A percentile compares a stretch with the other conserved stretches of the same genome.
phyloP scores from a whole-genome alignment of 1,140 invertebrate genomes.

The Caerostris extrusa region DNA sequence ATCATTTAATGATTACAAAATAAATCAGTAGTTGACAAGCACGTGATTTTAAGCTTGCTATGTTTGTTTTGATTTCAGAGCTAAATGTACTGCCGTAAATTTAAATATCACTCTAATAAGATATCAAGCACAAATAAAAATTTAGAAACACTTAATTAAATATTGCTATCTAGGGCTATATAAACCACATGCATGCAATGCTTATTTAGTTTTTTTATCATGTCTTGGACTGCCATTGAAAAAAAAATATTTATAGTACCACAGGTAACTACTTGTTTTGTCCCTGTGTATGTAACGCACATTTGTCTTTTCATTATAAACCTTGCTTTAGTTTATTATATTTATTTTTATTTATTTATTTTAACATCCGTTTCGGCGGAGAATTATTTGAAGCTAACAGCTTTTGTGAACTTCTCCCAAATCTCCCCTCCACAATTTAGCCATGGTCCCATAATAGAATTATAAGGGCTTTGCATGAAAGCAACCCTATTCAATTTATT shows the following conservation, averaged over 20 bases:
- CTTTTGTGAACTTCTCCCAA: conserved; percentile 53
- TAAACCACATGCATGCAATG: conserved; percentile 19
- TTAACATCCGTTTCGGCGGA: conserved; percentile 33
- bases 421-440: not conserved
- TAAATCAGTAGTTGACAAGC: conserved; percentile 31
- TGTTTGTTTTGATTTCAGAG: conserved; percentile 32
- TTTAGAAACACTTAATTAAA: not conserved
- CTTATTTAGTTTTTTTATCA: conserved; percentile 33
- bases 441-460: too few species aligned
- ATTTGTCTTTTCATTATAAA: conserved; percentile 39
- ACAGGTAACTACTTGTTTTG: conserved; percentile 63
- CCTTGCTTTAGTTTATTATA: conserved; percentile 47
- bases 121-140: not conserved
- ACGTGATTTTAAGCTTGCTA: conserved; percentile 14
- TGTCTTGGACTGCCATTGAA: not conserved
- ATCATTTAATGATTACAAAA: conserved; percentile 5
- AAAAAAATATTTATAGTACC: conserved; percentile 1
- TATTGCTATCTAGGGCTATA: not conserved
- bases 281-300: conserved; percentile 62
- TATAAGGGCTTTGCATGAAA: too few species aligned
- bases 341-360: conserved; percentile 57
- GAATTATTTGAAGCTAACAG: conserved; percentile 68
- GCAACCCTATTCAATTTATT: not conserved
- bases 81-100: conserved; percentile 16
- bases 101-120: not conserved